Percentiles rank a stretch among this genome's conserved stretches.
Evolutionary conservation across 2,113 vertebrate species (phyloP).

Genomic region (Ageneiosus marmoratus): DNA sequence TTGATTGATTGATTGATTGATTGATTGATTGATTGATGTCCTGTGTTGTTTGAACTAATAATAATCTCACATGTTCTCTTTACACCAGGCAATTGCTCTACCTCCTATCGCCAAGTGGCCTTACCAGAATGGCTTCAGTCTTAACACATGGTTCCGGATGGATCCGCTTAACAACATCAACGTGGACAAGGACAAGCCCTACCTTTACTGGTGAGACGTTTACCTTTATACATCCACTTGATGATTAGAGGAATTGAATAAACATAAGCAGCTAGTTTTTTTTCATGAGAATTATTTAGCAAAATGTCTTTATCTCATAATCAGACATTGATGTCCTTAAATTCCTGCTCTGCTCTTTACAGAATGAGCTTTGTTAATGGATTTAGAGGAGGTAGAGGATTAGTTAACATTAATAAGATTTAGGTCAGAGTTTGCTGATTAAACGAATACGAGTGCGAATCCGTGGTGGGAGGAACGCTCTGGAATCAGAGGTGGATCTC

Average conservation of each 20-base stretch:
- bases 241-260: conserved; percentile 28
- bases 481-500: conserved; percentile 49
- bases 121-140: conserved; percentile 96
- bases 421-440: conserved; percentile 62
- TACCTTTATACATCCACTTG: conserved; percentile 19
- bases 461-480: conserved; percentile 39
- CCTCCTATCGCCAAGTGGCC: conserved; percentile 99
- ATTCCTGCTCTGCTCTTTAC: neutral
- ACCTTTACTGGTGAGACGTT: conserved; percentile 92
- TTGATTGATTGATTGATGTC: no score
- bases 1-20: no score
- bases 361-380: conserved; percentile 47
- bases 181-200: conserved; percentile 96
- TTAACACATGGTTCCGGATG: conserved; percentile 98
- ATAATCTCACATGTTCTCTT: conserved; percentile 28
- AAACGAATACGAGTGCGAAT: conserved; percentile 54
- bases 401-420: conserved; percentile 49
- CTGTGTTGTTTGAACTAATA: neutral
- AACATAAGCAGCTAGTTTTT: conserved; percentile 51
- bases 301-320: conserved; percentile 31
- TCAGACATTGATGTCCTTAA: neutral
- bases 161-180: conserved; percentile 96
- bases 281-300: conserved; percentile 55
- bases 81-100: conserved; percentile 88
- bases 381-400: conserved; percentile 58